Percentiles rank a stretch among this genome's conserved stretches.
These are phyloP conservation scores for Anagrus nilaparvatae DNA, from an alignment of 1,140 invertebrate genomes.

Conservation along the genomic window DNA sequence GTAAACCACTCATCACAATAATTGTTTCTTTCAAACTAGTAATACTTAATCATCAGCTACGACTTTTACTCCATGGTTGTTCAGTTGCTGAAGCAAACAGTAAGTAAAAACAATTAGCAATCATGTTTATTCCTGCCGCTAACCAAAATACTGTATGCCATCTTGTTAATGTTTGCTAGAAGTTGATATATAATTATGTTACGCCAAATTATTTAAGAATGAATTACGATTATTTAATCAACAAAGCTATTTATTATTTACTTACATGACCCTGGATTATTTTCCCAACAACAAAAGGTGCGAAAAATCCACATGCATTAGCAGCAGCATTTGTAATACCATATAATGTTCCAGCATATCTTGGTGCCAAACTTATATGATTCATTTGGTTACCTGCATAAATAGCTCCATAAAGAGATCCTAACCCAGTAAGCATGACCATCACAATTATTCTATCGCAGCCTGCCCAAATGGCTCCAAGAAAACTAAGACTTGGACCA, in stretches of 20 bases:
- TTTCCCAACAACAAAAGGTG: conserved; percentile 66
- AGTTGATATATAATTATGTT: conserved; percentile 22
- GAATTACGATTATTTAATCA: too few relatives aligned
- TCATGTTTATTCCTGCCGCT: conserved; percentile 66
- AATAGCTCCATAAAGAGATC: conserved; percentile 61
- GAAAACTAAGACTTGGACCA: conserved; percentile 60
- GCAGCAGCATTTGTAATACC: conserved; percentile 80
- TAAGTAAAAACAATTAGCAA: conserved; percentile 68
- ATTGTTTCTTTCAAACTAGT: conserved; percentile 22
- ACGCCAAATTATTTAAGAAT: neutral
- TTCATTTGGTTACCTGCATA: conserved; percentile 79
- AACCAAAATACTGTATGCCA: conserved; percentile 86
- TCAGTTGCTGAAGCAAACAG: conserved; percentile 74
- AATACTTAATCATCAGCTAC: conserved; percentile 35
- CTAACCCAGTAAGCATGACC: conserved; percentile 57
- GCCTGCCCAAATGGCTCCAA: conserved; percentile 67
- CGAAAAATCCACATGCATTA: conserved; percentile 78
- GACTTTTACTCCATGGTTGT: conserved; percentile 58
- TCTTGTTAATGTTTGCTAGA: conserved; percentile 68
- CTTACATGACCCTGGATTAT: conserved; percentile 59
- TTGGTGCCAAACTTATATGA: conserved; percentile 76
- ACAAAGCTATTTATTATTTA: too few relatives aligned
- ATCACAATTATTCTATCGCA: conserved; percentile 62
- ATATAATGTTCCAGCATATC: conserved; percentile 78
- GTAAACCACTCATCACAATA: conserved; percentile 24